These are phyloP conservation scores for Oscheius onirici DNA, from an alignment of 2,888 invertebrate genomes.

Conservation along the genomic window DNA sequence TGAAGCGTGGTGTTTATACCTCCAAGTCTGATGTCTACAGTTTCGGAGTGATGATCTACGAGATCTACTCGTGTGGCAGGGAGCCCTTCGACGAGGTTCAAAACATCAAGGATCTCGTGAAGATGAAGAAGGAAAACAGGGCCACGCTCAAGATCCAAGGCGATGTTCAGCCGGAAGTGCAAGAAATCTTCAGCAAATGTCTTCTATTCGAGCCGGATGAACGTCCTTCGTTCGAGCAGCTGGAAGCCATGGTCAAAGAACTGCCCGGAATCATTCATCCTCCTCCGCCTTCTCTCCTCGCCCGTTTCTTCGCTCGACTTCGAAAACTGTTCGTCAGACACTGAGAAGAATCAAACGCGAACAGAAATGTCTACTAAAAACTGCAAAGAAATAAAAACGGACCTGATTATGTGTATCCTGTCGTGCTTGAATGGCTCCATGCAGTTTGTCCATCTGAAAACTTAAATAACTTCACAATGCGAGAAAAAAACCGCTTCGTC, in stretches of 20 bases:
- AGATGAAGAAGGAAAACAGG: not conserved
- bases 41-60: conserved; percentile 42
- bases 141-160: not conserved
- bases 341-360: not conserved
- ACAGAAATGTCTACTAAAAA: no score
- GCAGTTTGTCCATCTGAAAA: conserved; percentile 18
- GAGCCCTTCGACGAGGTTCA: conserved; percentile 35
- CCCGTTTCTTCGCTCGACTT: not conserved
- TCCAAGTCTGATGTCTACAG: conserved; percentile 27
- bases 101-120: not conserved
- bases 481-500: conserved; percentile 46
- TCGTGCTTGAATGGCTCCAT: not conserved
- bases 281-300: conserved; percentile 12
- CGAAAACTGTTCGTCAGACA: conserved; percentile 1
- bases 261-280: conserved; percentile 22
- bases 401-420: conserved; percentile 1
- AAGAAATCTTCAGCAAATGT: conserved; percentile 15
- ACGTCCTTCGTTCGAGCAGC: conserved; percentile 23
- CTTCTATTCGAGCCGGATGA: conserved; percentile 8
- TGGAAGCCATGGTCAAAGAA: conserved; percentile 9
- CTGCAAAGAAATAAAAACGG: not conserved
- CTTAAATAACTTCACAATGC: not conserved
- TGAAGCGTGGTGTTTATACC: conserved; percentile 1
- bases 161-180: conserved; percentile 10
- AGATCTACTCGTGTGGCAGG: conserved; percentile 40